A percentile compares a stretch with the other conserved stretches of the same genome.
These are phyloP conservation scores for Myotis davidii DNA, from an alignment of 2,113 vertebrate genomes.

Conservation along the genomic window DNA sequence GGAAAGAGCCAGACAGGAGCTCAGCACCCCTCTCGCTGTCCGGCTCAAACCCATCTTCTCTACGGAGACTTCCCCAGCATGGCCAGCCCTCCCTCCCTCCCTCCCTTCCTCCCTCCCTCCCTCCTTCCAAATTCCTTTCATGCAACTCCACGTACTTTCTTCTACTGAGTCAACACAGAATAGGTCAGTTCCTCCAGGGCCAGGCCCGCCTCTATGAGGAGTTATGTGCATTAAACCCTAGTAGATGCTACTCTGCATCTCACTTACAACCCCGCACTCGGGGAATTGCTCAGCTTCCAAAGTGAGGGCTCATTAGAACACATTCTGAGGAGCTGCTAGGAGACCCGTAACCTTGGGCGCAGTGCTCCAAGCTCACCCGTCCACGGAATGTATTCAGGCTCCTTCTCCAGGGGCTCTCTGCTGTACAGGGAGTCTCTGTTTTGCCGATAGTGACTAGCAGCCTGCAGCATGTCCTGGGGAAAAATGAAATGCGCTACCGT, in stretches of 20 bases:
- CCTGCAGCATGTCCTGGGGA: conserved; percentile 94
- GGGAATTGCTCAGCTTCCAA: neutral
- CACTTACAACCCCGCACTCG: neutral
- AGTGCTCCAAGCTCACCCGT: conserved; percentile 88
- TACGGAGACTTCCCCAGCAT: neutral
- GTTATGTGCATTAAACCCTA: neutral
- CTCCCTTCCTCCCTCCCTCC: no score
- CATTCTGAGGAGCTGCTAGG: neutral
- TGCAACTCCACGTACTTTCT: neutral
- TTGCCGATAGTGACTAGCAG: conserved; percentile 93
- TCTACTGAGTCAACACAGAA: neutral
- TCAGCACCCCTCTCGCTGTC: neutral
- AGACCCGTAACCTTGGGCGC: neutral
- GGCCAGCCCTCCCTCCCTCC: neutral
- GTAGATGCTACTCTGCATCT: neutral
- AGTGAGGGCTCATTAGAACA: neutral
- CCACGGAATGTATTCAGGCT: conserved; percentile 96
- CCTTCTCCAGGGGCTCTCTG: conserved; percentile 83
- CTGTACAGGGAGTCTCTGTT: conserved; percentile 90
- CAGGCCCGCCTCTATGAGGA: neutral
- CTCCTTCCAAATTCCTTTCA: neutral
- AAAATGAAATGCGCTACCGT: neutral
- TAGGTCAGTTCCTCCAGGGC: neutral
- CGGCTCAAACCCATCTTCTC: neutral
- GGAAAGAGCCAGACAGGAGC: neutral